These are phyloP conservation scores for Molorchus minor DNA, from an alignment of 2,888 invertebrate species.

Conservation along the genomic window DNA sequence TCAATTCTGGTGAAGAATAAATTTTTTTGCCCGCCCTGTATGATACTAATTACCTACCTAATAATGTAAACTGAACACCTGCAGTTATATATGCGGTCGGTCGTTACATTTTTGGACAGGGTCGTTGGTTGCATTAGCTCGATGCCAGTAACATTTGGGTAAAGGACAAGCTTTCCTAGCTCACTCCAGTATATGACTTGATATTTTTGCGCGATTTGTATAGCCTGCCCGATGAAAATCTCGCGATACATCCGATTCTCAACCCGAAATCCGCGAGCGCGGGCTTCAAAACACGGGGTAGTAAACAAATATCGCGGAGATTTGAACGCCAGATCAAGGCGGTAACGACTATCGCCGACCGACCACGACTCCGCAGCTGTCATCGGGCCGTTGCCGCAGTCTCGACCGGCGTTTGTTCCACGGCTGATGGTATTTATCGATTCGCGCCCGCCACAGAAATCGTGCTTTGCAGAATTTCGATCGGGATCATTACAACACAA, in stretches of 20 bases:
- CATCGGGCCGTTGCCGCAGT: constrained; percentile 52
- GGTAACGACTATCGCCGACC: constrained; percentile 50
- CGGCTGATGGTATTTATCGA: constrained; percentile 49
- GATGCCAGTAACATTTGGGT: too few relatives aligned
- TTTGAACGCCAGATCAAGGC: constrained; percentile 53
- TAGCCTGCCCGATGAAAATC: too few relatives aligned
- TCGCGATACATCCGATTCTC: background rate
- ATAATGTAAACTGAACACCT: too few relatives aligned
- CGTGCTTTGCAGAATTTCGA: constrained; percentile 48
- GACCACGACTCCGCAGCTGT: constrained; percentile 46
- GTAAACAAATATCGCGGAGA: constrained; percentile 43
- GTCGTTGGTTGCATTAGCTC: too few relatives aligned
- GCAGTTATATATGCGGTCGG: too few relatives aligned
- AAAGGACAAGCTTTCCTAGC: too few relatives aligned
- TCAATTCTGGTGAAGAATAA: too few relatives aligned
- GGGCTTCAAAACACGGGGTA: constrained; percentile 8
- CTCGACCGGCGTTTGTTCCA: constrained; percentile 54
- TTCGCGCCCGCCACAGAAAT: constrained; percentile 45
- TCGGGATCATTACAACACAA: constrained; percentile 15
- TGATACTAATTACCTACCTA: too few relatives aligned
- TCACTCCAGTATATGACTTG: too few relatives aligned
- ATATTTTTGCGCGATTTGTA: too few relatives aligned
- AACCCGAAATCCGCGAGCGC: constrained; percentile 1
- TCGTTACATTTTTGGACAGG: too few relatives aligned
- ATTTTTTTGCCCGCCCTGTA: too few relatives aligned